Conservation (phyloP, 2,888 invertebrate species). For the Drosophila pseudotakahashii region DNA sequence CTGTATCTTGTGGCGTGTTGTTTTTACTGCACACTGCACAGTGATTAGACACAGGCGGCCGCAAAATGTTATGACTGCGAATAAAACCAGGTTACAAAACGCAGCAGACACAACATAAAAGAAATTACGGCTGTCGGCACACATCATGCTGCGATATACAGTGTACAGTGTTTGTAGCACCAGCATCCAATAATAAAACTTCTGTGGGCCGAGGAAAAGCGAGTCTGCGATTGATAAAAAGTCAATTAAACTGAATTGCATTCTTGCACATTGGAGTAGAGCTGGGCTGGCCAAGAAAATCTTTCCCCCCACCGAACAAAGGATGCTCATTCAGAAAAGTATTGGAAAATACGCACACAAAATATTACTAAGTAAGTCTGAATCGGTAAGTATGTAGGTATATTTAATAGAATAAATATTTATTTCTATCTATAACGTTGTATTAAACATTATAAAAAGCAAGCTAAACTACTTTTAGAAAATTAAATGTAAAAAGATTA, state of each 20-base stretch:
- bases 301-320: background rate
- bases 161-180: background rate
- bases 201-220: constrained; percentile 52
- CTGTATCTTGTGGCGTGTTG: constrained; percentile 52
- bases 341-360: too few species aligned
- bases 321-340: background rate
- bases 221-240: constrained; percentile 75
- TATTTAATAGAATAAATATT: too few species aligned
- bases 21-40: constrained; percentile 39
- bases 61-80: constrained; percentile 72
- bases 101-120: constrained; percentile 68
- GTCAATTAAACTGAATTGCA: constrained; percentile 56
- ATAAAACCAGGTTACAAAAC: constrained; percentile 80
- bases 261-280: constrained; percentile 16
- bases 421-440: too few species aligned
- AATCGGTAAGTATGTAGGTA: too few species aligned
- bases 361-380: too few species aligned
- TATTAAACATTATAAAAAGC: too few species aligned
- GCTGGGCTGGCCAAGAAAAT: constrained; percentile 4
- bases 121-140: constrained; percentile 59
- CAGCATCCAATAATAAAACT: constrained; percentile 51
- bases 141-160: constrained; percentile 52
- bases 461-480: too few species aligned
- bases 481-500: too few species aligned
- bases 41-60: constrained; percentile 69